Percentiles rank a stretch among this genome's conserved stretches.
These are phyloP conservation scores for Onychomys arenicola DNA, from an alignment of 2,797 vertebrate species.

Conservation along the genomic window DNA sequence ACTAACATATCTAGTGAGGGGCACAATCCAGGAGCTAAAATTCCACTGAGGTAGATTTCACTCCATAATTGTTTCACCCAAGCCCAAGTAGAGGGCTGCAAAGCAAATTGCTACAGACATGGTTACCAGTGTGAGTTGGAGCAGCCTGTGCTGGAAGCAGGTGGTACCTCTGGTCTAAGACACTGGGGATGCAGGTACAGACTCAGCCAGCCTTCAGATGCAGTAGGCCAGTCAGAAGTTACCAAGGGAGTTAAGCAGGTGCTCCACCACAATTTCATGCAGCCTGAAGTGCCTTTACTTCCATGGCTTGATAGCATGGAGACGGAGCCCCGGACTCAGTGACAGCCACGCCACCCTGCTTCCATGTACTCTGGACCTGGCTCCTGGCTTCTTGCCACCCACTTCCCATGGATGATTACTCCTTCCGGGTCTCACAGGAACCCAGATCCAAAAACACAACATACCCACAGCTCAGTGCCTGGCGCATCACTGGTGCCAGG, in stretches of 20 bases:
- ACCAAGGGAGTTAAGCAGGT: not conserved
- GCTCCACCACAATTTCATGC: not conserved
- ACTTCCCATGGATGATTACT: not conserved
- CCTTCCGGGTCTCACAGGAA: not conserved
- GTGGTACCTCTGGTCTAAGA: no score
- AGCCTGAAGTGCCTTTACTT: not conserved
- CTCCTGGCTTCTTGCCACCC: not conserved
- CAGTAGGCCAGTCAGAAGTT: not conserved
- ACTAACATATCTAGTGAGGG: not conserved
- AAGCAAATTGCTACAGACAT: not conserved
- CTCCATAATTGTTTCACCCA: not conserved
- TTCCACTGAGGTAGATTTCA: not conserved
- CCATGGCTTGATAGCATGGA: not conserved
- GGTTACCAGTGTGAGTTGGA: no score
- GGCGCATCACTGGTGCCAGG: not conserved
- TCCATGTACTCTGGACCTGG: fast-evolving
- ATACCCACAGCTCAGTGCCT: not conserved
- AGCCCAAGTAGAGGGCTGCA: not conserved
- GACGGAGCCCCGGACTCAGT: fast-evolving
- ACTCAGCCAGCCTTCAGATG: not conserved
- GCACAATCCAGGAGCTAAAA: not conserved
- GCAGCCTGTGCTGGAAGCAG: fast-evolving
- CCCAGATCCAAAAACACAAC: not conserved
- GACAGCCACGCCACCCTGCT: not conserved
- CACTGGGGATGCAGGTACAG: no score